Percentiles rank a stretch among this genome's conserved stretches.
These are phyloP conservation scores for Chauna torquata DNA, from an alignment of 2,113 vertebrate genomes.

Conservation along the genomic window DNA sequence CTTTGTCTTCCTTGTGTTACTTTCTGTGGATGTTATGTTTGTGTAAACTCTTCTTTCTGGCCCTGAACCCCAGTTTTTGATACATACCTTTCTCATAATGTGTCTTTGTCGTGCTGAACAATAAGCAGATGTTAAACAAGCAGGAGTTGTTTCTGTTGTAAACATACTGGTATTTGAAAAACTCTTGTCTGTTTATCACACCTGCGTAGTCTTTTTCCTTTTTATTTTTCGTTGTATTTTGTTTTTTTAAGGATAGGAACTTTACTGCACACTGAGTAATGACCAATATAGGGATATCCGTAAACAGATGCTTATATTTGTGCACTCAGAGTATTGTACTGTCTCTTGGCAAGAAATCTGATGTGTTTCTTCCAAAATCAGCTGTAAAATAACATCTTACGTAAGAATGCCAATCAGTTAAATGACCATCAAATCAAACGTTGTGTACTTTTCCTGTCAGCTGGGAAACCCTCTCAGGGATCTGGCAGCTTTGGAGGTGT, in stretches of 20 bases:
- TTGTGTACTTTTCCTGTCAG: constrained; percentile 62
- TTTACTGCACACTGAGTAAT: background rate
- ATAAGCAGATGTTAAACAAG: background rate
- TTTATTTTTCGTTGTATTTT: background rate
- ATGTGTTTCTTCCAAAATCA: background rate
- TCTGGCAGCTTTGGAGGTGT: constrained; percentile 91
- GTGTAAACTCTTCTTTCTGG: background rate
- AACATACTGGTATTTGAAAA: background rate
- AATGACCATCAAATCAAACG: background rate
- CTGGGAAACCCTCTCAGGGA: constrained; percentile 89
- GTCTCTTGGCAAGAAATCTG: background rate
- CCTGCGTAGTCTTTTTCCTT: background rate
- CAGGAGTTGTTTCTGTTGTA: background rate
- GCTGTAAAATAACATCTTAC: background rate
- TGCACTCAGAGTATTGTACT: background rate
- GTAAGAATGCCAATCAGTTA: background rate
- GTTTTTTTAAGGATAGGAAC: background rate
- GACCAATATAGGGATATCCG: background rate
- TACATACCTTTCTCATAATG: background rate
- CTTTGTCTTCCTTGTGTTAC: background rate
- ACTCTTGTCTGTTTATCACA: background rate
- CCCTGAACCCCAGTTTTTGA: background rate
- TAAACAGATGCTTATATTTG: background rate
- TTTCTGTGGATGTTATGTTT: background rate
- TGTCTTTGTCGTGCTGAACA: background rate